Conservation (phyloP, 2,888 invertebrate species). For the Netelia melanura region DNA sequence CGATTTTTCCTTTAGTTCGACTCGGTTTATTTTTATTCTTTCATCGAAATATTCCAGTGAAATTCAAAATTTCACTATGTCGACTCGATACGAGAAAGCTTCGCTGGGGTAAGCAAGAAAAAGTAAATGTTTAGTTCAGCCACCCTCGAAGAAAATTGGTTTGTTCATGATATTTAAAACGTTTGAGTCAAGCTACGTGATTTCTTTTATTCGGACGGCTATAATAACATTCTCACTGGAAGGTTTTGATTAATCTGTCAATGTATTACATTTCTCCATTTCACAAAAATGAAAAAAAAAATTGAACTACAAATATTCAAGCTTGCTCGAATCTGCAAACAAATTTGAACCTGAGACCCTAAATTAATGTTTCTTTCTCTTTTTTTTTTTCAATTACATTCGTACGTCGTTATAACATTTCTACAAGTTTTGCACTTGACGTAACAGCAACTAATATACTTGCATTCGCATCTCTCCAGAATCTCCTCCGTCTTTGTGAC, state of each 20-base stretch:
- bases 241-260: slow-evolving; percentile 9
- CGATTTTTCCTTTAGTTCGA: slow-evolving; percentile 17
- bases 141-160: background rate
- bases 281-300: background rate
- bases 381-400: slow-evolving; percentile 87
- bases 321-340: background rate
- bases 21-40: background rate
- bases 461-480: slow-evolving; percentile 92
- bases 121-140: background rate
- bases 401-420: slow-evolving; percentile 89
- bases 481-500: slow-evolving; percentile 89
- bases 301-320: background rate
- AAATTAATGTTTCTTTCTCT: background rate
- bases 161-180: too few relatives aligned
- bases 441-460: slow-evolving; percentile 95
- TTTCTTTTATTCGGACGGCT: background rate
- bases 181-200: too few relatives aligned
- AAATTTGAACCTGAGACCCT: slow-evolving; percentile 2
- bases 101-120: background rate
- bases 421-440: slow-evolving; percentile 94
- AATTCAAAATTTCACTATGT: background rate
- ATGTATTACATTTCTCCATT: background rate
- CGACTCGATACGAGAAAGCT: background rate
- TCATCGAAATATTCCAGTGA: background rate
- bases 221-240: background rate